Evolutionary conservation across 1,140 invertebrate species (phyloP).

Genomic region (Tetragonula clypearis): DNA sequence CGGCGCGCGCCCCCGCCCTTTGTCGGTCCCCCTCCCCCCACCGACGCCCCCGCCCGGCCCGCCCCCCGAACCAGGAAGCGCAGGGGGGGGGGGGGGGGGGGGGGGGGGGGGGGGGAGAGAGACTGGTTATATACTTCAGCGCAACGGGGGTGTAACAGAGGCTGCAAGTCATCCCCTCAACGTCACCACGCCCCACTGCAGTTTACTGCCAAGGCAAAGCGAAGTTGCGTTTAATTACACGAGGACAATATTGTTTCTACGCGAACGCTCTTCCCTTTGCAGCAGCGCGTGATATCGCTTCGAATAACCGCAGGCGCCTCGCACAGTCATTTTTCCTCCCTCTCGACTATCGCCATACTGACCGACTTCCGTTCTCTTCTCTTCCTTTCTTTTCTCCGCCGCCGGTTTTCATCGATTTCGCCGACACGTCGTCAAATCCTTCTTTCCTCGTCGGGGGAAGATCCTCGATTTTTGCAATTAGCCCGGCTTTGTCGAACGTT

Average conservation of each 20-base stretch:
- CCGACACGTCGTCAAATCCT: neutral
- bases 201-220: slow-evolving; percentile 23
- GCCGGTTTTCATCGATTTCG: neutral
- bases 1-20: no score
- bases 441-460: neutral
- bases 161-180: slow-evolving; percentile 15
- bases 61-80: no score
- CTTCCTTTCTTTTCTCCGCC: neutral
- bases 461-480: neutral
- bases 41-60: no score
- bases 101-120: no score
- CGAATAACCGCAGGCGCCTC: slow-evolving; percentile 25
- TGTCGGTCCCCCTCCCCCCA: no score
- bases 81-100: no score
- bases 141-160: neutral
- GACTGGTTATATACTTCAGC: slow-evolving; percentile 30
- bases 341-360: neutral
- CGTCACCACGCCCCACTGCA: neutral
- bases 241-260: slow-evolving; percentile 63
- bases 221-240: slow-evolving; percentile 65
- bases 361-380: neutral
- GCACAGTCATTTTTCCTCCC: slow-evolving; percentile 38
- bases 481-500: neutral
- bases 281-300: slow-evolving; percentile 38
- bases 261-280: slow-evolving; percentile 41